Conservation (phyloP, 2,888 invertebrate species). For the Eutolmus rufibarbis region DNA sequence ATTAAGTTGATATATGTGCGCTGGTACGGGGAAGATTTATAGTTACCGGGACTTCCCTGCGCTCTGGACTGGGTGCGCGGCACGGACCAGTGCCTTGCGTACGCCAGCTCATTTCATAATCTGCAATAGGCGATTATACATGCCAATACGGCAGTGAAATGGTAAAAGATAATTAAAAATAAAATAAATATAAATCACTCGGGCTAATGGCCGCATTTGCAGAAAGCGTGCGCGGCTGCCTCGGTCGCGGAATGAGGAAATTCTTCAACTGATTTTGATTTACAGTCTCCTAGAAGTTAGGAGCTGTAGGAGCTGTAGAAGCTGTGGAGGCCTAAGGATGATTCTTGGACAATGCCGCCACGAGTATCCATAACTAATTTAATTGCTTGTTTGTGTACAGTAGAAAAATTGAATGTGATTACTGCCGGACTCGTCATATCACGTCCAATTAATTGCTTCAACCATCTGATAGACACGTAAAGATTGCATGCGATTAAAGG, state of each 20-base stretch:
- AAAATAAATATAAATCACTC: slow-evolving; percentile 3
- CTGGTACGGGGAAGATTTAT: slow-evolving; percentile 7
- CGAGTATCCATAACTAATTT: not conserved
- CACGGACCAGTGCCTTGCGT: not conserved
- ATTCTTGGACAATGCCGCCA: not conserved
- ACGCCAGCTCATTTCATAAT: slow-evolving; percentile 1
- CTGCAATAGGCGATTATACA: not conserved
- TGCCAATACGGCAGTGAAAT: slow-evolving; percentile 9
- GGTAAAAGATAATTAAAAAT: slow-evolving; percentile 13
- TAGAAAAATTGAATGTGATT: not conserved
- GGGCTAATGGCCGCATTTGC: not conserved
- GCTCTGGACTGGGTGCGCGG: not conserved
- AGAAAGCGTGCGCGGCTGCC: not conserved
- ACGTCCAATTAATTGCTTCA: not conserved
- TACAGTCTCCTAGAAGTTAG: not conserved
- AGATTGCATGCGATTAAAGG: not conserved
- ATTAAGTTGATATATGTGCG: slow-evolving; percentile 26
- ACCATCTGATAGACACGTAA: not conserved
- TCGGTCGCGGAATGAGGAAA: slow-evolving; percentile 7
- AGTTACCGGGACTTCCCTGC: not conserved
- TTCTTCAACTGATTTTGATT: not conserved
- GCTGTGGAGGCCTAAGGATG: not conserved
- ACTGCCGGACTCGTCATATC: not conserved
- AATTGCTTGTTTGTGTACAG: not conserved
- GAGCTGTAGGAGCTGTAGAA: not conserved